These are phyloP conservation scores for Resseliella maxima DNA, from an alignment of 2,888 invertebrate species.

Conservation along the genomic window DNA sequence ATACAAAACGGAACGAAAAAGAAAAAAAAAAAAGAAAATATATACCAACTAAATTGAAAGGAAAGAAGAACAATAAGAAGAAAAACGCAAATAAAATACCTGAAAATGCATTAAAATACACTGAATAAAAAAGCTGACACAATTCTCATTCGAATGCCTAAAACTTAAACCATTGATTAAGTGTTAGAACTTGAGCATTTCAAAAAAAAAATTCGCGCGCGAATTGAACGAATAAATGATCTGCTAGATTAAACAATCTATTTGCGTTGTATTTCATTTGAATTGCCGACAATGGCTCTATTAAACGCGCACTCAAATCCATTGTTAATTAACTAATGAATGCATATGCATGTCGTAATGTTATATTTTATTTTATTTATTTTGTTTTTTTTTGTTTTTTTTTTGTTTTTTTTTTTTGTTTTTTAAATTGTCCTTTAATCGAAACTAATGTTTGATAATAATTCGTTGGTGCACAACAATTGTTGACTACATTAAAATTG, in stretches of 20 bases:
- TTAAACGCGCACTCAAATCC: background rate
- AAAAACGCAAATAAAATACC: background rate
- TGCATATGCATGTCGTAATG: background rate
- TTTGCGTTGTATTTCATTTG: background rate
- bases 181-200: slow-evolving; percentile 7
- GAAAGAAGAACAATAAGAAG: too few species aligned
- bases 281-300: background rate
- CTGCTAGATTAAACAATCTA: background rate
- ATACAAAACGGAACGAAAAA: background rate
- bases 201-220: background rate
- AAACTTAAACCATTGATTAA: background rate
- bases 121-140: background rate
- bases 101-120: background rate
- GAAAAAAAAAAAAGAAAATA: background rate
- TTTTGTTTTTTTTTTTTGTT: too few species aligned
- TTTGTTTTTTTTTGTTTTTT: too few species aligned
- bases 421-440: background rate
- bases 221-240: background rate
- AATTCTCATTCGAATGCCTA: slow-evolving; percentile 31
- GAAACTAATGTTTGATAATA: background rate
- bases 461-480: slow-evolving; percentile 13
- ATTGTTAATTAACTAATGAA: background rate
- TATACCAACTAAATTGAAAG: background rate
- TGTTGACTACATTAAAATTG: background rate
- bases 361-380: background rate